A percentile compares a stretch with the other conserved stretches of the same genome.
Conservation (phyloP, 2,797 vertebrate species). For the Sebastes variabilis region DNA sequence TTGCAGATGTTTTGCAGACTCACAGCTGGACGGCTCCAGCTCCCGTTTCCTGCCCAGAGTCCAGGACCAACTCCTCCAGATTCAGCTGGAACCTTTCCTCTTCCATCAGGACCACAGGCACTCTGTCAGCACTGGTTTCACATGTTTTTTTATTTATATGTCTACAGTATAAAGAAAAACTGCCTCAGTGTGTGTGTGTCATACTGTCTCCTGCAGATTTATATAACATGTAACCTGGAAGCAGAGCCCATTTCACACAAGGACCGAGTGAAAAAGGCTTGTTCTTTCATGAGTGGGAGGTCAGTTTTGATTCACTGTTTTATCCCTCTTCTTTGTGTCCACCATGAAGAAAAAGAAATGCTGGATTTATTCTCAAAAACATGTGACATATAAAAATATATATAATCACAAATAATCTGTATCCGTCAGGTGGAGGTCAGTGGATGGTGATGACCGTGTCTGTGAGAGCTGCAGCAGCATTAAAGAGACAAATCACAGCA, state of each 20-base stretch:
- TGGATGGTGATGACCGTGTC: slow-evolving; percentile 36
- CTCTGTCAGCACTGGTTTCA: slow-evolving; percentile 5
- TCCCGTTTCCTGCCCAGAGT: slow-evolving; percentile 62
- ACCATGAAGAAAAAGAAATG: not conserved
- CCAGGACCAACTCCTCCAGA: slow-evolving; percentile 39
- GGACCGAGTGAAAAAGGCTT: slow-evolving; percentile 34
- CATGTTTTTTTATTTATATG: not conserved
- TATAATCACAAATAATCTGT: fast-evolving
- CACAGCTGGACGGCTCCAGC: slow-evolving; percentile 48
- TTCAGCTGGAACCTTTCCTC: slow-evolving; percentile 57
- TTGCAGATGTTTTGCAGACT: slow-evolving; percentile 68
- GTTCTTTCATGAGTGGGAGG: slow-evolving; percentile 33
- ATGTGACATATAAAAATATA: no score
- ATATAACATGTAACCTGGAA: slow-evolving; percentile 51
- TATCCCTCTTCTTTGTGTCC: not conserved
- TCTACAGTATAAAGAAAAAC: not conserved
- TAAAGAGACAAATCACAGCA: not conserved
- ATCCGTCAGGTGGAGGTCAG: slow-evolving; percentile 48
- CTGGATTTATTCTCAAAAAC: not conserved
- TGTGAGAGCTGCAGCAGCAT: slow-evolving; percentile 42
- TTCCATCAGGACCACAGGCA: slow-evolving; percentile 46
- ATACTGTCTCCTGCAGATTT: slow-evolving; percentile 41
- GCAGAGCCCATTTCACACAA: slow-evolving; percentile 17
- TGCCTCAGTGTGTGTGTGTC: not conserved
- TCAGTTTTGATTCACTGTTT: not conserved